Evolutionary conservation across 2,113 vertebrate genomes (phyloP).

Genomic region (Proteles cristata): DNA sequence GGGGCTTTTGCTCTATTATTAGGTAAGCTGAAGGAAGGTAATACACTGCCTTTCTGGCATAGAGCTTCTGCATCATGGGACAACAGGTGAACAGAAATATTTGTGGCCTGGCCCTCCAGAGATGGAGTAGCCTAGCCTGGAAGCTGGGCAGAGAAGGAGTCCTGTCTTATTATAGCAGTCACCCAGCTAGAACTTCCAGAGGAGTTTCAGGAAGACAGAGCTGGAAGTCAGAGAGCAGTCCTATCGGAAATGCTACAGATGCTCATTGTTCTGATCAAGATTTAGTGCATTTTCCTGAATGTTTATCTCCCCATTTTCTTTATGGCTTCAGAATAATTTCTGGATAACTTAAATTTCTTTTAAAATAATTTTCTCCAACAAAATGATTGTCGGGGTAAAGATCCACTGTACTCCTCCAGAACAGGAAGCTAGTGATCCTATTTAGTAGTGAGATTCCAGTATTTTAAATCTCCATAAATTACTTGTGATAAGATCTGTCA

Average conservation of each 20-base stretch:
- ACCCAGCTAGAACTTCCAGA: background rate
- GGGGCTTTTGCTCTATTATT: no score
- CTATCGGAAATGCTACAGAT: background rate
- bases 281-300: background rate
- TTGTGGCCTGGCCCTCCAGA: background rate
- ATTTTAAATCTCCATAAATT: background rate
- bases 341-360: background rate
- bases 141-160: background rate
- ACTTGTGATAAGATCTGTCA: background rate
- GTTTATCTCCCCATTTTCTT: background rate
- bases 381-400: background rate
- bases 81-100: background rate
- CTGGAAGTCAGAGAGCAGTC: rapidly evolving
- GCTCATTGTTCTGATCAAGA: background rate
- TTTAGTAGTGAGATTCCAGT: background rate
- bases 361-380: background rate
- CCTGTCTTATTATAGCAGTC: background rate
- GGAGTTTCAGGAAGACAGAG: background rate
- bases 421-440: background rate
- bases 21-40: background rate
- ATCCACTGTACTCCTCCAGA: background rate
- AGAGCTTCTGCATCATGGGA: background rate
- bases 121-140: background rate
- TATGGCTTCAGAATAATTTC: background rate
- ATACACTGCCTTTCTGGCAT: background rate